Conservation (phyloP, 2,113 vertebrate genomes). For the Suricata suricatta region DNA sequence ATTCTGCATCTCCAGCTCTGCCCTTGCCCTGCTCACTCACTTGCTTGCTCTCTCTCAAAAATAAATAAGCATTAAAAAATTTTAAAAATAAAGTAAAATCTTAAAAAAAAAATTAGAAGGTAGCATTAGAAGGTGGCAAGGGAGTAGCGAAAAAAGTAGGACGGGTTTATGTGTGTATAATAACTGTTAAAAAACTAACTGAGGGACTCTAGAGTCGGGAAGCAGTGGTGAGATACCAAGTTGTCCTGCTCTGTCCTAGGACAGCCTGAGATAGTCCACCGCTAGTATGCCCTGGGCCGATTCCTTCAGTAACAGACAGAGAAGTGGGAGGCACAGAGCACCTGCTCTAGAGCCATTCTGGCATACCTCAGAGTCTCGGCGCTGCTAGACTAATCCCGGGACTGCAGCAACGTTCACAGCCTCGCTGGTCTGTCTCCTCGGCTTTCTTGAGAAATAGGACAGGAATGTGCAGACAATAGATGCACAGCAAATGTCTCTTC, state of each 20-base stretch:
- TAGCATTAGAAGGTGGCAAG: conserved; percentile 47
- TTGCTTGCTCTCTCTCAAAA: too few relatives aligned
- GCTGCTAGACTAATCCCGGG: neutral
- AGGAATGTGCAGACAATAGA: neutral
- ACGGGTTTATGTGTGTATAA: neutral
- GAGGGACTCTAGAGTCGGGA: neutral
- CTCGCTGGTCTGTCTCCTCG: neutral
- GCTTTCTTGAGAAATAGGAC: neutral
- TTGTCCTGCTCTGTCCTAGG: neutral
- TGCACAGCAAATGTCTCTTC: neutral
- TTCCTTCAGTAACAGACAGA: neutral
- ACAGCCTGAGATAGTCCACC: neutral
- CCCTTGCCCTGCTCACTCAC: rapidly evolving
- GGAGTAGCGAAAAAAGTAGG: conserved; percentile 32
- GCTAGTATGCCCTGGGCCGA: neutral
- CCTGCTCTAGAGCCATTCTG: neutral
- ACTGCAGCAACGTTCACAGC: neutral
- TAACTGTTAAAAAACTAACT: conserved; percentile 32
- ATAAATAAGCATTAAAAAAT: neutral
- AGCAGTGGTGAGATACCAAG: neutral
- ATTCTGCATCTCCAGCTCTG: too few relatives aligned
- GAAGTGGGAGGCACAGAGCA: neutral
- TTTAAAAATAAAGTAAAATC: too few relatives aligned
- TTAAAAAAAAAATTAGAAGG: conserved; percentile 55
- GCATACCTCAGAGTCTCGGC: neutral